Conservation (phyloP, 2,888 invertebrate species). For the Aphidoletes aphidimyza region DNA sequence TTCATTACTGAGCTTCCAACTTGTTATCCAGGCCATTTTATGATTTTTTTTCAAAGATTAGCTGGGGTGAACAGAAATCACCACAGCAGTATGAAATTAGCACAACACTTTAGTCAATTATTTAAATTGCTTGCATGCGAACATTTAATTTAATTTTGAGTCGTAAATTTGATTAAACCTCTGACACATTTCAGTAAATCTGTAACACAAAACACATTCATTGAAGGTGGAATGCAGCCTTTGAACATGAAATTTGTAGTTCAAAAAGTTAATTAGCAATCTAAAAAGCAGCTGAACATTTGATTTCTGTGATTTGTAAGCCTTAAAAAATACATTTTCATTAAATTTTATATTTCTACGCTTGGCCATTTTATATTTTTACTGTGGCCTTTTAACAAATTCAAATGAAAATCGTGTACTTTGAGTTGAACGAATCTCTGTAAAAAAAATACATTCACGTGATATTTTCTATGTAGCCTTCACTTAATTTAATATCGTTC, state of each 20-base stretch:
- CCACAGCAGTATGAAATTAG: not conserved
- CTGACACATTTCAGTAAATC: not conserved
- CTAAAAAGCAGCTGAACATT: not conserved
- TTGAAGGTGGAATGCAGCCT: not conserved
- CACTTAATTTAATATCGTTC: not conserved
- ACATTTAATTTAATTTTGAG: not conserved
- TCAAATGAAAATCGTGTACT: not conserved
- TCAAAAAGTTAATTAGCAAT: not conserved
- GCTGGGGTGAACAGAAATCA: not conserved
- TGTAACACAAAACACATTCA: not conserved
- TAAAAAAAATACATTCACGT: too few relatives aligned
- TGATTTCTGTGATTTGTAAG: not conserved
- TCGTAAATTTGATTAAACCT: constrained; percentile 18
- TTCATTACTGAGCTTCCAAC: too few relatives aligned
- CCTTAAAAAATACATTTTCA: constrained; percentile 1
- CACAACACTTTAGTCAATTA: not conserved
- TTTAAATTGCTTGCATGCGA: not conserved
- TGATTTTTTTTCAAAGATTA: too few relatives aligned
- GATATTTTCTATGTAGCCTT: not conserved
- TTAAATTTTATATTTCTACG: not conserved
- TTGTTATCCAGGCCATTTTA: too few relatives aligned
- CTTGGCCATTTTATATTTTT: not conserved
- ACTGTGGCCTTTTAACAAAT: not conserved
- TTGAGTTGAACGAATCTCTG: not conserved
- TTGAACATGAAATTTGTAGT: not conserved